Evolutionary conservation across 2,113 vertebrate genomes (phyloP).

Genomic region (Phyllostomus hastatus): DNA sequence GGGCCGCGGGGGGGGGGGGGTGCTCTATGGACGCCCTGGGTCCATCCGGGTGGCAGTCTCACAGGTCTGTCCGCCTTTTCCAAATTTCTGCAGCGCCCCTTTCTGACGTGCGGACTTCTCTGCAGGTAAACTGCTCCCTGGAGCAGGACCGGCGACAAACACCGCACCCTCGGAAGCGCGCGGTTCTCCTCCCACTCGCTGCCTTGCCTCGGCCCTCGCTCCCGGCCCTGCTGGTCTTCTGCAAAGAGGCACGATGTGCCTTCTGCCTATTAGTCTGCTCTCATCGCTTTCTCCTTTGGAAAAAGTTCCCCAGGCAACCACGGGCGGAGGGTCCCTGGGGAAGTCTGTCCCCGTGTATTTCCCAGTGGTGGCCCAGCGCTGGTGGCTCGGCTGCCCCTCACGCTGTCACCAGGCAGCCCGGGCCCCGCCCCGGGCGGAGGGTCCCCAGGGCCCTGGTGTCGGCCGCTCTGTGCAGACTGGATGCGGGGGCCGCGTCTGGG

Average conservation of each 20-base stretch:
- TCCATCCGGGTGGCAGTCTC: neutral
- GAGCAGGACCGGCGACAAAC: fast-evolving
- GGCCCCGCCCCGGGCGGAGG: no score
- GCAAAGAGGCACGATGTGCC: neutral
- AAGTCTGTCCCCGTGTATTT: neutral
- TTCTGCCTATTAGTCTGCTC: neutral
- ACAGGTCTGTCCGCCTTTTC: fast-evolving
- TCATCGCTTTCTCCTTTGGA: neutral
- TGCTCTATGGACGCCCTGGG: fast-evolving
- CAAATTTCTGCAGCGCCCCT: fast-evolving
- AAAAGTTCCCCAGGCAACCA: neutral
- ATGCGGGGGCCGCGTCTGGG: neutral
- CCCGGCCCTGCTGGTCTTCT: neutral
- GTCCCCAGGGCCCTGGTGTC: neutral
- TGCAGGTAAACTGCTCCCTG: fast-evolving
- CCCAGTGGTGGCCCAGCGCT: no score
- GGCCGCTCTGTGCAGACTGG: neutral
- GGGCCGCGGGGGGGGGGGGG: fast-evolving
- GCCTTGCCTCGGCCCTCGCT: neutral
- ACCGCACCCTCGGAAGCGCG: fast-evolving
- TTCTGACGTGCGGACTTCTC: neutral
- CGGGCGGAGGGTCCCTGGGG: neutral
- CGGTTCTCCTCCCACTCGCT: fast-evolving
- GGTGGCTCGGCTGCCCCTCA: no score
- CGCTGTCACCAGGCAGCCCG: no score